These are phyloP conservation scores for Ficedula albicollis DNA, from an alignment of 2,797 vertebrate genomes.

Conservation along the genomic window DNA sequence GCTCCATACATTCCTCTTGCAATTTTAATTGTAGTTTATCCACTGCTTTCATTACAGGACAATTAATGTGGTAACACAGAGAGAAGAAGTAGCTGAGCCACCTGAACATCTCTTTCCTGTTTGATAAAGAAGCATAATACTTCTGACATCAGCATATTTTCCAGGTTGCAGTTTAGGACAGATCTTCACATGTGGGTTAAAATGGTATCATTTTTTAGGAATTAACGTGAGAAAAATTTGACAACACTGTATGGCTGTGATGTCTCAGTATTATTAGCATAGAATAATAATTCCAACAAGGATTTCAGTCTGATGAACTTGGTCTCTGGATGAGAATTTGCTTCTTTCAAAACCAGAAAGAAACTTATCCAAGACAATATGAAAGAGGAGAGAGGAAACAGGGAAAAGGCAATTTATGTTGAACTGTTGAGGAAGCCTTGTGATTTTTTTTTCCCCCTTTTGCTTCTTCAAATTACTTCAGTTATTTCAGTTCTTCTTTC, in stretches of 20 bases:
- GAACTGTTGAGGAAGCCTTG: not conserved
- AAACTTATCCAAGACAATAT: not conserved
- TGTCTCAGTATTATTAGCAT: not conserved
- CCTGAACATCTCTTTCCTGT: not conserved
- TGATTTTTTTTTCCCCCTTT: accelerated
- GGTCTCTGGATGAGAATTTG: not conserved
- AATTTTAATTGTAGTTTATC: not conserved
- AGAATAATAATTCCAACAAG: not conserved
- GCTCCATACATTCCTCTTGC: not conserved
- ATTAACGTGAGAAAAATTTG: not conserved
- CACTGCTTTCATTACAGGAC: not conserved
- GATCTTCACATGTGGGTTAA: not conserved
- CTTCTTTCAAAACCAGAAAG: not conserved
- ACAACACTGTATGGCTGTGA: accelerated
- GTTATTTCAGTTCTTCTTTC: not conserved
- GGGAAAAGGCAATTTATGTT: not conserved
- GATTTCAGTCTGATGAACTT: not conserved
- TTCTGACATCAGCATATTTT: not conserved
- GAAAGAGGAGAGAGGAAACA: not conserved
- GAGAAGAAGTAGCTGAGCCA: not conserved
- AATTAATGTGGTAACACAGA: not conserved
- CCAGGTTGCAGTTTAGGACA: not conserved
- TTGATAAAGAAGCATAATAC: not conserved
- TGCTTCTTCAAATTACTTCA: not conserved
- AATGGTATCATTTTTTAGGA: not conserved